Conservation (phyloP, 2,113 vertebrate species). For the Gasterosteus aculeatus region DNA sequence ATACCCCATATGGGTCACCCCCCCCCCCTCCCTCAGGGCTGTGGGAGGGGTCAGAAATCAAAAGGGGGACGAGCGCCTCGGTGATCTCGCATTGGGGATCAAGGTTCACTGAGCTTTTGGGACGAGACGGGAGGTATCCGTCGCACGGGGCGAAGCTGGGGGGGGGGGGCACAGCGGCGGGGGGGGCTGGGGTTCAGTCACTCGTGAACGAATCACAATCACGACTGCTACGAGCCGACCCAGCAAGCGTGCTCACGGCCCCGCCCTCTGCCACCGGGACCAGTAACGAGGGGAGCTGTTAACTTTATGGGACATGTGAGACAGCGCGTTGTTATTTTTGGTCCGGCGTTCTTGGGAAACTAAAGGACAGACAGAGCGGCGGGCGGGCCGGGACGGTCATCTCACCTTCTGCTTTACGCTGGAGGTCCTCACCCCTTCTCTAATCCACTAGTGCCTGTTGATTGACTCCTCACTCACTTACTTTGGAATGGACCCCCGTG, state of each 20-base stretch:
- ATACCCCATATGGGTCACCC: constrained; percentile 71
- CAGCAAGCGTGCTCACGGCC: constrained; percentile 6
- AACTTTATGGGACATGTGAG: constrained; percentile 74
- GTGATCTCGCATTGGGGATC: constrained; percentile 30
- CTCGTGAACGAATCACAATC: constrained; percentile 46
- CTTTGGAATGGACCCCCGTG: neutral
- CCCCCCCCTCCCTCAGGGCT: constrained; percentile 10
- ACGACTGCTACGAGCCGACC: neutral
- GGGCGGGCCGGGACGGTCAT: neutral
- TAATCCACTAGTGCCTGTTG: neutral
- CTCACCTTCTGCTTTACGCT: neutral
- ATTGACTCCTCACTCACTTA: neutral
- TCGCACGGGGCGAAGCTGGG: neutral
- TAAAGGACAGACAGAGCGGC: constrained; percentile 47
- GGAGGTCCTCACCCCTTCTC: neutral
- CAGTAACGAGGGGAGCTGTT: constrained; percentile 56
- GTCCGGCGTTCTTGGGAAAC: constrained; percentile 67
- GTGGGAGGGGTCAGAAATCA: constrained; percentile 39
- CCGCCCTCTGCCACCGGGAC: constrained; percentile 22
- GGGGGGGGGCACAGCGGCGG: constrained; percentile 8
- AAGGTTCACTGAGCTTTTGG: constrained; percentile 52
- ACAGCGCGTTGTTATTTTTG: constrained; percentile 75
- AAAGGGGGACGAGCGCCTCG: constrained; percentile 19
- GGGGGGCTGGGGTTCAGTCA: constrained; percentile 12
- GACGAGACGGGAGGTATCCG: constrained; percentile 14